Conservation (phyloP, 2,888 invertebrate species). For the Drosophila tripunctata region DNA sequence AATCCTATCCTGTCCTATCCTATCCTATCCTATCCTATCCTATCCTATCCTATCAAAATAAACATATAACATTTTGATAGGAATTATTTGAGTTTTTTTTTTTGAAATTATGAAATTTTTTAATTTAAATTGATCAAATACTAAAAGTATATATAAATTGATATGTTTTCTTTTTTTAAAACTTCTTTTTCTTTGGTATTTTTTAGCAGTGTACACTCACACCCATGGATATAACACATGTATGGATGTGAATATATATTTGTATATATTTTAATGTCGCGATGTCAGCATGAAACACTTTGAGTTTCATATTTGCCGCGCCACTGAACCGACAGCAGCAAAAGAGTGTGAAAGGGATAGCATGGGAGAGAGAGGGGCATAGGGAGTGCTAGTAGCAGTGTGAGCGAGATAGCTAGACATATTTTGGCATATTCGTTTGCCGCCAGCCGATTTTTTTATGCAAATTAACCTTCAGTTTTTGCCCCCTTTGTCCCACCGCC, state of each 20-base stretch:
- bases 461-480: slow-evolving; percentile 67
- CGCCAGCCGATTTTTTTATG: slow-evolving; percentile 71
- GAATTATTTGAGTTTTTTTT: too few relatives aligned
- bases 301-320: slow-evolving; percentile 71
- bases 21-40: too few relatives aligned
- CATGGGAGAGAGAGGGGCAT: background rate
- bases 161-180: too few relatives aligned
- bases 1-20: too few relatives aligned
- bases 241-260: background rate
- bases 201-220: too few relatives aligned
- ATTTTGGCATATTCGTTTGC: slow-evolving; percentile 43
- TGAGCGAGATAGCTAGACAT: background rate
- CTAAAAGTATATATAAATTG: too few relatives aligned
- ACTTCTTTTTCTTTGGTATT: too few relatives aligned
- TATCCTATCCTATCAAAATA: too few relatives aligned
- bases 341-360: background rate
- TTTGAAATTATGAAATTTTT: too few relatives aligned
- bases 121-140: too few relatives aligned
- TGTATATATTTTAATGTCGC: slow-evolving; percentile 58
- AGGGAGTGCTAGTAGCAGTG: background rate
- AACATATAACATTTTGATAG: too few relatives aligned
- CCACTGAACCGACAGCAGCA: slow-evolving; percentile 48
- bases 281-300: slow-evolving; percentile 76
- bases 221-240: too few relatives aligned
- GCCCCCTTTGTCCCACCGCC: slow-evolving; percentile 13